Percentiles rank a stretch among this genome's conserved stretches.
These are phyloP conservation scores for Nomada fucata DNA, from an alignment of 2,888 invertebrate species.

Conservation along the genomic window DNA sequence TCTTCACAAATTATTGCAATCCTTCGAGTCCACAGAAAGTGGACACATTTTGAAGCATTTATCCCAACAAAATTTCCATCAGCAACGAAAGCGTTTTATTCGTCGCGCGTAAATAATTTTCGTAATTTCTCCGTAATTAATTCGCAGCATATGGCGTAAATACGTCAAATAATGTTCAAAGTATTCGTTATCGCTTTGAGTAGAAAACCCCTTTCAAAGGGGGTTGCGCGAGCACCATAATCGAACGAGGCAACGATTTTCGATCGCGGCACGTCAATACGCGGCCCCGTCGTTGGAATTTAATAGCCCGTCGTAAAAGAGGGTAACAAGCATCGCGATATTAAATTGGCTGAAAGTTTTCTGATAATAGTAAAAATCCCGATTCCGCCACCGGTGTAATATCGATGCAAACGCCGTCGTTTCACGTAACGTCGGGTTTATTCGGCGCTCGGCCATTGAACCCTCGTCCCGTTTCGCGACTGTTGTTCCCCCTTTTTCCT, in stretches of 20 bases:
- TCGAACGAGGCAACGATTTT: constrained; percentile 28
- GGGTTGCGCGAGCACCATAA: background rate
- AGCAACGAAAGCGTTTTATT: no score
- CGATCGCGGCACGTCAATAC: constrained; percentile 13
- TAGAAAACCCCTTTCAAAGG: background rate
- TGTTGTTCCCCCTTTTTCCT: background rate
- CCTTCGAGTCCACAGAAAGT: background rate
- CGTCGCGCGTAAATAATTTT: no score
- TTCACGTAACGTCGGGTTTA: constrained; percentile 13
- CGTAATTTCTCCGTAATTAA: no score
- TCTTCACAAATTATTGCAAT: background rate
- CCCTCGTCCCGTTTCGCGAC: background rate
- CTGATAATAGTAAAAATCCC: constrained; percentile 40
- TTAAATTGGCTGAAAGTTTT: constrained; percentile 44
- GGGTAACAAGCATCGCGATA: constrained; percentile 16
- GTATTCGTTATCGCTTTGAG: background rate
- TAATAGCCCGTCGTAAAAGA: constrained; percentile 23
- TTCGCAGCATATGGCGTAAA: no score
- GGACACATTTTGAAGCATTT: no score
- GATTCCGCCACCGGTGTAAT: constrained; percentile 24
- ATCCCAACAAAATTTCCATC: no score
- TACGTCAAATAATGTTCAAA: background rate
- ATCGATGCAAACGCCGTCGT: constrained; percentile 18
- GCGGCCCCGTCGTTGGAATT: constrained; percentile 32
- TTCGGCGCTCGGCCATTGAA: constrained; percentile 1